Evolutionary conservation across 1,140 invertebrate genomes (phyloP).

Genomic region (Drosophila burlai): DNA sequence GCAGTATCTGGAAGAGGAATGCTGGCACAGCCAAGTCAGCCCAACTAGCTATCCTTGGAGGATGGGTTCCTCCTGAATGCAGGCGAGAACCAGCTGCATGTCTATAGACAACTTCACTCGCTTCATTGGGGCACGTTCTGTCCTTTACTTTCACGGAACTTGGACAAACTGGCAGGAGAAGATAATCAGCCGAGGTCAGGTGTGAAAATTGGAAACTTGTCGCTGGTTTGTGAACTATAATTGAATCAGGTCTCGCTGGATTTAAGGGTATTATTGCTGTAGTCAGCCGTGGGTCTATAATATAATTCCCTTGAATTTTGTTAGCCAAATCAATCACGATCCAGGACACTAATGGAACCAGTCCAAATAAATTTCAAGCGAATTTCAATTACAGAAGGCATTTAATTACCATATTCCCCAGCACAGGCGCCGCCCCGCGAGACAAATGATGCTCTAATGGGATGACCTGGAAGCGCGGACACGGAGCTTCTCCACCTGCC

Average conservation of each 20-base stretch:
- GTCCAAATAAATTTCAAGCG: constrained; percentile 29
- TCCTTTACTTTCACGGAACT: neutral
- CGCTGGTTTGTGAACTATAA: neutral
- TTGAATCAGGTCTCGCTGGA: neutral
- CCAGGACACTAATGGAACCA: constrained; percentile 10
- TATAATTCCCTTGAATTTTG: neutral
- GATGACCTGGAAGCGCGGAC: constrained; percentile 35
- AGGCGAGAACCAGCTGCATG: constrained; percentile 3
- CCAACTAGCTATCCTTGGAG: neutral
- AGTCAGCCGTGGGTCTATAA: neutral
- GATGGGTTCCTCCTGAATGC: constrained; percentile 5
- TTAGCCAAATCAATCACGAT: constrained; percentile 24
- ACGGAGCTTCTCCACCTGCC: constrained; percentile 18
- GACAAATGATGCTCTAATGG: constrained; percentile 77
- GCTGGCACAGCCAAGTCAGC: neutral
- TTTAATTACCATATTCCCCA: constrained; percentile 65
- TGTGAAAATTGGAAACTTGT: constrained; percentile 11
- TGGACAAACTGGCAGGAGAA: neutral
- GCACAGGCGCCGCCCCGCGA: neutral
- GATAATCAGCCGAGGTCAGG: neutral
- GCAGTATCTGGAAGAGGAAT: constrained; percentile 7
- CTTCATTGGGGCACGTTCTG: neutral
- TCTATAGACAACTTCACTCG: constrained; percentile 1
- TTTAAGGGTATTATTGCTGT: neutral
- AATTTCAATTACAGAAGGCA: constrained; percentile 76